phyloP scores from a whole-genome alignment of 2,113 vertebrate species.

The Coptodon bakossiorum region DNA sequence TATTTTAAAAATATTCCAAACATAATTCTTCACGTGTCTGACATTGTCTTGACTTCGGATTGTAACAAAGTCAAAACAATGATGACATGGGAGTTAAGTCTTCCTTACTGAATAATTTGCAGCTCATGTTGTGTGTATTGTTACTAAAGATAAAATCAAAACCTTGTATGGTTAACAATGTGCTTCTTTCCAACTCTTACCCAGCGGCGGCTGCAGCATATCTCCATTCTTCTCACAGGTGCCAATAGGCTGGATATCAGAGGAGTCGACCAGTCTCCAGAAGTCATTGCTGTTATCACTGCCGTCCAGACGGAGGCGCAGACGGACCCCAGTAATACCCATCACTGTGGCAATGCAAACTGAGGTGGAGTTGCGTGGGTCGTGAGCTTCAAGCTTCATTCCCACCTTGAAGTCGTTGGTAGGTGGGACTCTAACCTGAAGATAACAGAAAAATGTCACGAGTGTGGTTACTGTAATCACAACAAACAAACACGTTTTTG shows the following conservation, averaged over 20 bases:
- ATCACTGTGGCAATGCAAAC: constrained; percentile 92
- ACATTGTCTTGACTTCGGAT: neutral
- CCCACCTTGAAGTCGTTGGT: constrained; percentile 92
- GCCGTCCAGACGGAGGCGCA: constrained; percentile 87
- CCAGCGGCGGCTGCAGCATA: constrained; percentile 94
- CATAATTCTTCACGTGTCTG: neutral
- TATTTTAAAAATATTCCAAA: neutral
- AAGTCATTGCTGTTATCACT: constrained; percentile 97
- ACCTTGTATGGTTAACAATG: neutral
- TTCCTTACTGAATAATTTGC: neutral
- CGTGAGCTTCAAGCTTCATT: constrained; percentile 93
- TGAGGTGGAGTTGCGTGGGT: constrained; percentile 88
- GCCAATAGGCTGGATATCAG: constrained; percentile 90
- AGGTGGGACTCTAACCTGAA: constrained; percentile 84
- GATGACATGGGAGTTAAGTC: neutral
- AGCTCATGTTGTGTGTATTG: neutral
- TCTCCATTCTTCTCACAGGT: constrained; percentile 92
- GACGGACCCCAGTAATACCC: constrained; percentile 83
- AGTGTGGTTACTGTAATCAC: neutral
- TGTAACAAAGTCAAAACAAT: neutral
- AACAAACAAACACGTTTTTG: neutral
- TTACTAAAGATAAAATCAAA: neutral
- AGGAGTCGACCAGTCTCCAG: constrained; percentile 94
- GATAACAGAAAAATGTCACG: neutral
- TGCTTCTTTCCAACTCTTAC: constrained; percentile 50